Base-by-base conservation (phyloP, 2,113 vertebrate genomes). In the Apeltes quadracus region DNA sequence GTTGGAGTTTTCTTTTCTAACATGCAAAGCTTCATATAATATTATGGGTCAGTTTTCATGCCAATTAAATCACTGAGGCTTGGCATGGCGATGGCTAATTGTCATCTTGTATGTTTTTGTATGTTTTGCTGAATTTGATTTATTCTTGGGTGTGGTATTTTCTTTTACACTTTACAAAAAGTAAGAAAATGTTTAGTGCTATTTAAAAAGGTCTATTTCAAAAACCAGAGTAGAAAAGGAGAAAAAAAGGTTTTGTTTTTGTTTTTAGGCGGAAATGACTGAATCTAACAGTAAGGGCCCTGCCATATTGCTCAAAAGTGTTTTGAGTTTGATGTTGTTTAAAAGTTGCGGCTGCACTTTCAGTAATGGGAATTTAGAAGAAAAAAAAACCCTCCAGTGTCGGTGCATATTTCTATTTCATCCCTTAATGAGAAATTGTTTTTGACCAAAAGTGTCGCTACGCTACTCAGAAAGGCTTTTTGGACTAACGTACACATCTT, bases 21-120 rank as follows among this genome's bases (percentile, higher is more conserved):
- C 87, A 84, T 76, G 82, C 57, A 77, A 74, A 84, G 84, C 80
- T 82, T 88, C 53, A 51, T 88, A 70, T 81, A 86, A 86, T 65
- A 62, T 90, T 84, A 88, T 74, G 75, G 18, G 4, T 65, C 38
- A 72, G 70, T 78, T 87, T 88, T 90, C 71, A 80, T 58, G 15
- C 72, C 74, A 75, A 81, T 53, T 86, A 88, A 87, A 84, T 88
- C 78, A 59, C 38, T 4, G 51, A 70, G 50, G 76, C 54, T 5
- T 79, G 73, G 38, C 27, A 69, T 36, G 75, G 55, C 39, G 70
- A 77, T 79, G 63, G 69, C 66, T 83, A 80, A 86, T 73, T 84
- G 43, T 72, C 39, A 65, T 65, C 69, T 57, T 71, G 58, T 78
- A 73, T 82, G 71, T 63, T 84, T 82, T 82, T 76, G 65, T 79